Evolutionary conservation across 2,888 invertebrate species (phyloP).

Genomic region (Drosophila demipolita): DNA sequence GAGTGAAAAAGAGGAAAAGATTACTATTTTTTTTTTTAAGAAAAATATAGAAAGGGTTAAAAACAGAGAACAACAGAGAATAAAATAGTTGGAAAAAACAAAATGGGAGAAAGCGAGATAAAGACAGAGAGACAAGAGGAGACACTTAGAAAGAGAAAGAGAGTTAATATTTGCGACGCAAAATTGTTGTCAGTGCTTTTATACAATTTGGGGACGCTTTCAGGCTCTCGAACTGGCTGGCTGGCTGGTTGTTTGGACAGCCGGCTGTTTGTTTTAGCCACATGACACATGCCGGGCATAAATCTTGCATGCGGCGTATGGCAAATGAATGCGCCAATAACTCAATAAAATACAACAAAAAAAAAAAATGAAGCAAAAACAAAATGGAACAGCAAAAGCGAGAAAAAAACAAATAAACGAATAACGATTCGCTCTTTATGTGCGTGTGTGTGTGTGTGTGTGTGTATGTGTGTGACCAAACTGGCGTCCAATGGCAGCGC

Average conservation of each 20-base stretch:
- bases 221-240: slow-evolving; percentile 19
- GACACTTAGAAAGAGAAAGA: neutral
- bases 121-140: neutral
- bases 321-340: slow-evolving; percentile 79
- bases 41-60: neutral
- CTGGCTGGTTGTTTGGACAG: slow-evolving; percentile 11
- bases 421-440: slow-evolving; percentile 9
- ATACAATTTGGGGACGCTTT: slow-evolving; percentile 63
- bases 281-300: slow-evolving; percentile 78
- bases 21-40: neutral
- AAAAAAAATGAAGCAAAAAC: slow-evolving; percentile 1
- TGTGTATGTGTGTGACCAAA: slow-evolving; percentile 33
- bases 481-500: slow-evolving; percentile 45
- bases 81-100: neutral
- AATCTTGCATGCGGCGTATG: slow-evolving; percentile 77
- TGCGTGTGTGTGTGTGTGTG: slow-evolving; percentile 15
- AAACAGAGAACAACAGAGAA: neutral
- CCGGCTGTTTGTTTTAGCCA: slow-evolving; percentile 69
- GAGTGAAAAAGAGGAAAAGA: neutral
- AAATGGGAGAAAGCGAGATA: neutral
- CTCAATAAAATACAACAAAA: slow-evolving; percentile 64
- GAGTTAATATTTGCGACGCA: slow-evolving; percentile 54
- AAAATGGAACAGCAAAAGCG: neutral
- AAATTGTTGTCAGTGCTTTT: slow-evolving; percentile 66
- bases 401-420: slow-evolving; percentile 3